Evolutionary conservation across 2,797 vertebrate genomes (phyloP), one percentile per base, ranked within the genome.

Genomic region (Poecilia velifera): DNA sequence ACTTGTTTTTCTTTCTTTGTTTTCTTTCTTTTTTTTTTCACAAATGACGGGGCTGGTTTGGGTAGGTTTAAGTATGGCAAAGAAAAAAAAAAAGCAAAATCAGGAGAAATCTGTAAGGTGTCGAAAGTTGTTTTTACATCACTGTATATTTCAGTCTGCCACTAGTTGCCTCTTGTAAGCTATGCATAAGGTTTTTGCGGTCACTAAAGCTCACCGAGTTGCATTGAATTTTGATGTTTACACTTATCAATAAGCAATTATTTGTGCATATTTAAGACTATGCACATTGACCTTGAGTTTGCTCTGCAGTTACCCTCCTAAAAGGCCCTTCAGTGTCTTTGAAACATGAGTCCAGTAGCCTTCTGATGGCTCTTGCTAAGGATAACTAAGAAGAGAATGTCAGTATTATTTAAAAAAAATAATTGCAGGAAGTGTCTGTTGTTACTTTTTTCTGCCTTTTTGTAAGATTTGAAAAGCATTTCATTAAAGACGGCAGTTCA

Each of bases 401-500:
- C 89, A 93, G 90, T 95, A 93, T 96, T 96, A 94, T 92, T 89
- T 83, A 80, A 92, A 84, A 41, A 34, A 41, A 45, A 28, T 90
- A 84, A 85, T 76, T 79, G 72, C 90, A 86, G 81, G 80, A 85
- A 51, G 78, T 95, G 89, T 94, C 76, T 92, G 53, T 91, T 95
- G 91, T 94, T 94, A 93, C 88, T 91, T 91, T 76, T 76, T 86
- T 83, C 84, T 95, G 94, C 90, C 88, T 94, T 96, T 95, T 96
- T 96, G 95, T 95, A 94, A 89, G 83, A 91, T 92, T 90, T 94
- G 85, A 92, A 92, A 94, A 94, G 92, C 89, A 73, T 93, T 93
- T 92, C 88, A 96, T 96, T 96, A 96, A 96, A 96, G 89, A 88
- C 88, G 91, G 89, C 88, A 88, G 89, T 91, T 93, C 71, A 92